These are phyloP conservation scores for Misgurnus mizolepis DNA, from an alignment of 2,113 vertebrate genomes.

Conservation along the genomic window DNA sequence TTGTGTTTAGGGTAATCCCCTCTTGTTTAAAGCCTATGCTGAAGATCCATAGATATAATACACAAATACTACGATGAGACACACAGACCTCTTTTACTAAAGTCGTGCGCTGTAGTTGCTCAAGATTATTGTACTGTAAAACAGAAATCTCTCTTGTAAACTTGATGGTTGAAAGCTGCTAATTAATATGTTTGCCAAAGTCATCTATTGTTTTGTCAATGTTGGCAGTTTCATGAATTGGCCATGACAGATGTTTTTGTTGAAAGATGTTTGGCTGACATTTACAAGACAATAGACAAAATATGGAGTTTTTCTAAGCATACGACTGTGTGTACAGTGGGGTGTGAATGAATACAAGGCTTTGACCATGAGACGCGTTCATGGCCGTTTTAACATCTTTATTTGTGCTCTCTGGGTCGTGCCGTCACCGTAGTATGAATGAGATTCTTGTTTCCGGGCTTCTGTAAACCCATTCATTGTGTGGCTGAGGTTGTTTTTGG, in stretches of 20 bases:
- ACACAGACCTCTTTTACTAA: not conserved
- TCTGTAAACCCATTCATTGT: constrained; percentile 51
- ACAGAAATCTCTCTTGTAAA: not conserved
- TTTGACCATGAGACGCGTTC: constrained; percentile 40
- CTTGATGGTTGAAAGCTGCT: constrained; percentile 6
- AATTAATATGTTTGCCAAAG: constrained; percentile 11
- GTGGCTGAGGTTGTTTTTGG: constrained; percentile 13
- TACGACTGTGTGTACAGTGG: not conserved
- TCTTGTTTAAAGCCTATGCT: not conserved
- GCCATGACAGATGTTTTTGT: constrained; percentile 31
- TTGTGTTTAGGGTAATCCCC: too few species aligned
- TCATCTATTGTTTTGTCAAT: not conserved
- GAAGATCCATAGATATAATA: not conserved
- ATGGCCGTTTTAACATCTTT: constrained; percentile 29
- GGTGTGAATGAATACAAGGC: constrained; percentile 32
- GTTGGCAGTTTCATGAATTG: not conserved
- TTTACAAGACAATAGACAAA: constrained; percentile 26
- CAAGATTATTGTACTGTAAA: not conserved
- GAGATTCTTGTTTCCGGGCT: constrained; percentile 46
- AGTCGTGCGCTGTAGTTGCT: not conserved
- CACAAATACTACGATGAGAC: not conserved
- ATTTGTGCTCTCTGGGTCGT: constrained; percentile 43
- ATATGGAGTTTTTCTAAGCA: constrained; percentile 22
- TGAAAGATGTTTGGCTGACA: constrained; percentile 14
- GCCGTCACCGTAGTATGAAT: constrained; percentile 49